phyloP scores from a whole-genome alignment of 2,797 vertebrate species.

The Pipistrellus kuhlii region DNA sequence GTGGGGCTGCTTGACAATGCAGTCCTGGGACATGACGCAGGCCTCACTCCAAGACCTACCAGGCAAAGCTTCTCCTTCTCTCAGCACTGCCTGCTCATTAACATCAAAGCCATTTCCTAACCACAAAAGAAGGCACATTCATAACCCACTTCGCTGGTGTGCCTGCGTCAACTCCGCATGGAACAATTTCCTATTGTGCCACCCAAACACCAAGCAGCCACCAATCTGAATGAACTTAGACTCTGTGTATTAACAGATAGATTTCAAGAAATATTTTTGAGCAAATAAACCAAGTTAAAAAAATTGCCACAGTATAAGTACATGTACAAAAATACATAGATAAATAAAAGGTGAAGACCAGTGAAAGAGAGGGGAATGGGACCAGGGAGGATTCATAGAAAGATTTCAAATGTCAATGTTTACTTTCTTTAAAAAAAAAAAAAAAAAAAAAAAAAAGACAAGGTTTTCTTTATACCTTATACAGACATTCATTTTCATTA shows the following conservation, averaged over 20 bases:
- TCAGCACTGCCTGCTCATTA: not conserved
- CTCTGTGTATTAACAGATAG: not conserved
- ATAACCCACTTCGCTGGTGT: not conserved
- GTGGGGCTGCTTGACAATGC: fast-evolving
- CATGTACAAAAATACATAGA: not conserved
- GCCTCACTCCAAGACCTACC: not conserved
- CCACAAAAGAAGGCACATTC: not conserved
- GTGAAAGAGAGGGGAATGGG: not conserved
- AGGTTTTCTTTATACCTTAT: not conserved
- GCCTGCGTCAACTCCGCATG: not conserved
- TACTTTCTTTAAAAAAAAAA: not conserved
- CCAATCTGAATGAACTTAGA: not conserved
- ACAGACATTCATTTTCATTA: not conserved
- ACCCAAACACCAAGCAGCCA: not conserved
- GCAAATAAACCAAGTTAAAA: conserved; percentile 3
- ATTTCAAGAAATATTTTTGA: conserved; percentile 14
- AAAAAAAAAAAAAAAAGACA: not conserved
- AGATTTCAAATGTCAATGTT: not conserved
- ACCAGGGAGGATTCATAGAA: not conserved
- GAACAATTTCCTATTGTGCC: not conserved
- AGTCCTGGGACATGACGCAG: too few relatives aligned
- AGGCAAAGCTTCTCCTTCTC: not conserved
- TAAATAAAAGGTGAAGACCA: not conserved
- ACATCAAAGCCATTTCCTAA: not conserved
- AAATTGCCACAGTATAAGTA: not conserved